Evolutionary conservation across 2,888 invertebrate genomes (phyloP), one percentile per base, ranked within the genome.

Genomic region (Heterodera filipjevi): DNA sequence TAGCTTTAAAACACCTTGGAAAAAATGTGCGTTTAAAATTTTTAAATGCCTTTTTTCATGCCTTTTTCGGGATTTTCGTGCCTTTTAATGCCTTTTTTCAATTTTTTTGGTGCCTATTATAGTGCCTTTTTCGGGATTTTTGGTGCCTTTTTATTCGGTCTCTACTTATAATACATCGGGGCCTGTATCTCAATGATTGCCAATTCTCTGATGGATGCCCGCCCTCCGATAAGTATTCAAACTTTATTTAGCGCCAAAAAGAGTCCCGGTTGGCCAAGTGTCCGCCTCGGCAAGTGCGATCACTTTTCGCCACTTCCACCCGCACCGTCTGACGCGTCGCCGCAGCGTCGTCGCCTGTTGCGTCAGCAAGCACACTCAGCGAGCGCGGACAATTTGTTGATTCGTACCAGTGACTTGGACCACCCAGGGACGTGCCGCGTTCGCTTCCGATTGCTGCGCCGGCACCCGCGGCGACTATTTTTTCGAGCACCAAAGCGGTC

Each of bases 381-480:
- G 3, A 68, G 68, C 22, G 68, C 68, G 68, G 68, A 68, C 33
- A 68, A 68, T 68, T 68, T 68, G 68, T 33, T 68, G 68, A 33
- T 68, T 5, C 68, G 68, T 16, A 35, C 35, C 33, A 68, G 35
- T 16, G 68, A 68, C 22, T 59, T 59, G 59, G 59, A 27, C 59
- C n/a, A 8, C 27, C 8, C 59, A 0, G n/a, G n/a, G 59, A 59
- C 59, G 59, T 59, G n/a, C 59, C 59, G n/a, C 27, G 22, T 6
- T 59, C 59, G n/a, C 59, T 59, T n/a, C 59, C 59, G 59, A 3
- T 27, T 8, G n/a, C 59, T 22, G 59, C 59, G 59, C 59, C n/a
- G 27, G n/a, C n/a, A 22, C 59, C 22, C n/a, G 27, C 59, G 46
- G 46, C 46, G 59, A 27, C 59, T 8, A n/a, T 27, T 12, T 59